These are phyloP conservation scores for Scolanthus callimorphus DNA, from an alignment of 92 coral and sea anemone species.

Conservation along the genomic window DNA sequence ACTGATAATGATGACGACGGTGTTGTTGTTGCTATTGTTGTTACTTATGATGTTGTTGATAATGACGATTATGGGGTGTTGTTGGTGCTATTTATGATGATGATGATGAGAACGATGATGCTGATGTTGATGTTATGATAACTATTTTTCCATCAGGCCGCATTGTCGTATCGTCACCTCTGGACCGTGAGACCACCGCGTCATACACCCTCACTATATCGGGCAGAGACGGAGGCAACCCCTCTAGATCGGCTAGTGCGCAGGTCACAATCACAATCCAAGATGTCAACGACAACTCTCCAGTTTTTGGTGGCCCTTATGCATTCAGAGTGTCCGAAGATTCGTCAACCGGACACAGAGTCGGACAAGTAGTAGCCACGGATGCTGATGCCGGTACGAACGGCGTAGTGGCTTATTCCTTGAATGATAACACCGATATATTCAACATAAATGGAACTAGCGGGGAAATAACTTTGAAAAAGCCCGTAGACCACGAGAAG, in stretches of 20 bases:
- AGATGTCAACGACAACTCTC: conserved; percentile 83
- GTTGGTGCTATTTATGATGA: too few species aligned
- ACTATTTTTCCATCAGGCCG: too few species aligned
- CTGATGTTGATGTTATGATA: too few species aligned
- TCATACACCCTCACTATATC: conserved; percentile 53
- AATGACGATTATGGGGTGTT: too few species aligned
- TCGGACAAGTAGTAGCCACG: conserved; percentile 66
- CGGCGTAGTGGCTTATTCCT: conserved; percentile 45
- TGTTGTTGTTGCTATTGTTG: too few species aligned
- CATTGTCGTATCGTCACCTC: conserved; percentile 40
- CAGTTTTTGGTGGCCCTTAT: conserved; percentile 52
- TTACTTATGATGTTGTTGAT: too few species aligned
- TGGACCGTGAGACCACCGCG: conserved; percentile 71
- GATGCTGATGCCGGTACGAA: conserved; percentile 73
- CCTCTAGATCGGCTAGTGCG: conserved; percentile 31
- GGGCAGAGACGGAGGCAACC: conserved; percentile 76
- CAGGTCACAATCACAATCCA: conserved; percentile 51
- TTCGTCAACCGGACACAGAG: conserved; percentile 22
- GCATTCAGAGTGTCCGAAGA: conserved; percentile 51
- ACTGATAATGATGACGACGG: too few species aligned
- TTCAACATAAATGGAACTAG: conserved; percentile 40
- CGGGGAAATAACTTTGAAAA: conserved; percentile 49
- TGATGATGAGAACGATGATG: too few species aligned
- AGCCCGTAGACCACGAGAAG: conserved; percentile 61
- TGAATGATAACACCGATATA: conserved; percentile 12